A percentile compares a stretch with the other conserved stretches of the same genome.
Conservation (phyloP, 2,113 vertebrate genomes). For the Tangachromis dhanisi region DNA sequence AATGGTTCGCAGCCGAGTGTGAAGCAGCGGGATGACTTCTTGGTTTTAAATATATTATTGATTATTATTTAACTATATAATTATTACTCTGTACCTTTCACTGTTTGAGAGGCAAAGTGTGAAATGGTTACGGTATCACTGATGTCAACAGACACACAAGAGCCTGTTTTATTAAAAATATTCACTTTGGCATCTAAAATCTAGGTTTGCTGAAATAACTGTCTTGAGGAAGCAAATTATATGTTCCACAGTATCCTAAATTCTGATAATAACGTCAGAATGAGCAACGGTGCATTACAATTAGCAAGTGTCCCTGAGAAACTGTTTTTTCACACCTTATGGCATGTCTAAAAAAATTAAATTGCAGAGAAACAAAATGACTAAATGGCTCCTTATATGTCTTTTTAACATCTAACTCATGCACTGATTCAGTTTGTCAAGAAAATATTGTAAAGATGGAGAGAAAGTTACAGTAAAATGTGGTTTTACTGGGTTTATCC, state of each 20-base stretch:
- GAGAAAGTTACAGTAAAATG: neutral
- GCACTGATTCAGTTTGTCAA: neutral
- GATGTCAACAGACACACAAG: neutral
- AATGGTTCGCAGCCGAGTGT: too few species aligned
- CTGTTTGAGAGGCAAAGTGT: neutral
- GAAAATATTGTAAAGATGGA: neutral
- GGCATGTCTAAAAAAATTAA: neutral
- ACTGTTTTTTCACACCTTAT: neutral
- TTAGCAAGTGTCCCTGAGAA: neutral
- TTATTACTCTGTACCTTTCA: neutral
- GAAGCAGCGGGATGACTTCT: neutral
- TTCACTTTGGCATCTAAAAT: neutral
- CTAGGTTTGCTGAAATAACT: neutral
- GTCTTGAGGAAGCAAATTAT: neutral
- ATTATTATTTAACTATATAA: neutral
- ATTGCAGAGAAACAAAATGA: neutral
- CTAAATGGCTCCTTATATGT: neutral
- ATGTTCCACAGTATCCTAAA: neutral
- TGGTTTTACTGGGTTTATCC: neutral
- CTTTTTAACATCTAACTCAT: neutral
- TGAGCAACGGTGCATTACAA: neutral
- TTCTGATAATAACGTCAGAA: neutral
- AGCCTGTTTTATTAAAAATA: neutral
- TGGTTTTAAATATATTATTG: neutral
- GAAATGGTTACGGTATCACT: neutral